Evolutionary conservation across 2,797 vertebrate genomes (phyloP).

Genomic region (Astyanax mexicanus): DNA sequence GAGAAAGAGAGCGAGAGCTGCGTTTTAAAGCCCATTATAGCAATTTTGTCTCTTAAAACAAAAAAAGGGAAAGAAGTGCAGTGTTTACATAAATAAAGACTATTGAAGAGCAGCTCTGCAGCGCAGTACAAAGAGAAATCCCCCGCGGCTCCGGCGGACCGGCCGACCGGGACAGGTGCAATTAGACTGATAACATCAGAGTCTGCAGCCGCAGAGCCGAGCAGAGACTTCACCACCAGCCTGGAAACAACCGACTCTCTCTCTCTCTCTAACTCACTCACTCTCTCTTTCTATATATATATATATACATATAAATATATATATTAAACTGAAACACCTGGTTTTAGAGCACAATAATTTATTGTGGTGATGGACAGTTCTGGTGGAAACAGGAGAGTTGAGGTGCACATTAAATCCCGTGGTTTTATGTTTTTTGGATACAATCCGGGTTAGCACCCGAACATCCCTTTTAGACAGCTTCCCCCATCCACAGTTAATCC

Average conservation of each 20-base stretch:
- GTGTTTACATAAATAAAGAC: slow-evolving; percentile 84
- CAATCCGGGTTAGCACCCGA: too few species aligned
- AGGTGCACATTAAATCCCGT: too few species aligned
- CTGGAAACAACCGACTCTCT: not conserved
- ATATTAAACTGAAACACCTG: too few species aligned
- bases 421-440: too few species aligned
- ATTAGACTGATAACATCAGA: slow-evolving; percentile 85
- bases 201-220: slow-evolving; percentile 70
- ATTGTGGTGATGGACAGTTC: too few species aligned
- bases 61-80: slow-evolving; percentile 47
- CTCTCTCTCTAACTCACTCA: slow-evolving; percentile 23
- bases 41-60: slow-evolving; percentile 63
- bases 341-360: too few species aligned
- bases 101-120: slow-evolving; percentile 75
- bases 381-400: too few species aligned
- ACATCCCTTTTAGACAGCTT: too few species aligned
- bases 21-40: slow-evolving; percentile 75
- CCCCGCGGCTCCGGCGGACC: slow-evolving; percentile 74
- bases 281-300: slow-evolving; percentile 19
- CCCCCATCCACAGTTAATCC: too few species aligned
- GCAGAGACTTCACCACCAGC: slow-evolving; percentile 55
- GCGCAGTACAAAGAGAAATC: slow-evolving; percentile 75
- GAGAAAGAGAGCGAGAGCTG: slow-evolving; percentile 36
- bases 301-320: too few species aligned
- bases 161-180: slow-evolving; percentile 80